phyloP scores from a whole-genome alignment of 2,888 invertebrate species.

The Harpalus rubripes region DNA sequence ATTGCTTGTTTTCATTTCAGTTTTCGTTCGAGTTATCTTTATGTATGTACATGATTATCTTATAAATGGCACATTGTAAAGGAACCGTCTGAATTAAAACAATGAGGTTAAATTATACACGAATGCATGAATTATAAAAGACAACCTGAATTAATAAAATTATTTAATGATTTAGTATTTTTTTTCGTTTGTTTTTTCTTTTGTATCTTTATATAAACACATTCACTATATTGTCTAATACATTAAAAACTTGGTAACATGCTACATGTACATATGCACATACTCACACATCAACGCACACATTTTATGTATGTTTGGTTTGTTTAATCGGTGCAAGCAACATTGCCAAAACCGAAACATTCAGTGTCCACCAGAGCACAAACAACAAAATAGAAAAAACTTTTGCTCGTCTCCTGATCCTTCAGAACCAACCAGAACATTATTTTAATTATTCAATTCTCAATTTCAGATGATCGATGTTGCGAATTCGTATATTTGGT shows the following conservation, averaged over 20 bases:
- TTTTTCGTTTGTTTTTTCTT: slow-evolving; percentile 38
- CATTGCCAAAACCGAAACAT: slow-evolving; percentile 25
- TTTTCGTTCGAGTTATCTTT: not conserved
- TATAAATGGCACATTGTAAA: slow-evolving; percentile 62
- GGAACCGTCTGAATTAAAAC: slow-evolving; percentile 58
- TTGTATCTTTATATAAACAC: slow-evolving; percentile 57
- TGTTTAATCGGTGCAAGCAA: slow-evolving; percentile 59
- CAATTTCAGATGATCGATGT: no score
- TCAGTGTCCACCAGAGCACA: slow-evolving; percentile 55
- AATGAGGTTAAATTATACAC: slow-evolving; percentile 52
- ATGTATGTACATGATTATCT: slow-evolving; percentile 35
- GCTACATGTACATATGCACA: slow-evolving; percentile 60
- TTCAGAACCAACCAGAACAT: no score
- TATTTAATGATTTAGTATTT: slow-evolving; percentile 43
- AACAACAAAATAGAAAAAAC: slow-evolving; percentile 52
- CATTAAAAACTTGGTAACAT: slow-evolving; percentile 65
- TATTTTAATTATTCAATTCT: no score
- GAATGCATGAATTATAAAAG: slow-evolving; percentile 40
- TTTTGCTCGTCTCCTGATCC: no score
- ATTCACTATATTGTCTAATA: slow-evolving; percentile 66
- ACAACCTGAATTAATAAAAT: slow-evolving; percentile 55
- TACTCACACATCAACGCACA: slow-evolving; percentile 65
- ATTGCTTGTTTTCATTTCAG: not conserved
- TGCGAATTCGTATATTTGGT: no score
- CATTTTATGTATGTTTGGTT: slow-evolving; percentile 61